A percentile compares a stretch with the other conserved stretches of the same genome.
Conservation (phyloP, 2,888 invertebrate genomes). For the Eupithecia subfuscata region DNA sequence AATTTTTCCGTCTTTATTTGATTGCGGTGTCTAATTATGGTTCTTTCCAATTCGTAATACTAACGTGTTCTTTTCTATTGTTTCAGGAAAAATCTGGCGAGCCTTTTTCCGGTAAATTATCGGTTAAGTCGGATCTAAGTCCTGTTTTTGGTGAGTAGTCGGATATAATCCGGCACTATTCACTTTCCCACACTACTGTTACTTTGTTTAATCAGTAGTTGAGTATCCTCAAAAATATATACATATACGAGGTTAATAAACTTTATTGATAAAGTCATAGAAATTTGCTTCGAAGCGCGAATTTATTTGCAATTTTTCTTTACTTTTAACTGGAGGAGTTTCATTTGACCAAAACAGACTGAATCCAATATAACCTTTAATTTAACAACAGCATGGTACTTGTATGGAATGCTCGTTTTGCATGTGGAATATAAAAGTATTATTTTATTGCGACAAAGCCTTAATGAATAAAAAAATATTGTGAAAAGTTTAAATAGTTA, state of each 20-base stretch:
- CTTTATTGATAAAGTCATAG: slow-evolving; percentile 16
- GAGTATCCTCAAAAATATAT: slow-evolving; percentile 1
- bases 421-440: not conserved
- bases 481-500: not conserved
- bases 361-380: slow-evolving; percentile 46
- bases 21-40: not conserved
- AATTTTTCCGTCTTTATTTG: too few relatives aligned
- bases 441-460: not conserved
- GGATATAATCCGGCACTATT: slow-evolving; percentile 18
- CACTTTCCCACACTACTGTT: slow-evolving; percentile 12
- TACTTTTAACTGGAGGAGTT: slow-evolving; percentile 12
- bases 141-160: slow-evolving; percentile 92
- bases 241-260: not conserved
- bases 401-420: not conserved
- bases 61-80: slow-evolving; percentile 58
- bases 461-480: too few relatives aligned
- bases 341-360: slow-evolving; percentile 43
- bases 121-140: slow-evolving; percentile 92
- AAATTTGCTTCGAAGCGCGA: slow-evolving; percentile 22
- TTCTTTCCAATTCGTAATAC: not conserved
- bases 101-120: slow-evolving; percentile 90
- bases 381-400: slow-evolving; percentile 41
- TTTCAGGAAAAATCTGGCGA: slow-evolving; percentile 93
- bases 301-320: slow-evolving; percentile 30
- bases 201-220: not conserved